Base-by-base conservation (phyloP, 1,140 invertebrate genomes). In the Ceratina japonica region DNA sequence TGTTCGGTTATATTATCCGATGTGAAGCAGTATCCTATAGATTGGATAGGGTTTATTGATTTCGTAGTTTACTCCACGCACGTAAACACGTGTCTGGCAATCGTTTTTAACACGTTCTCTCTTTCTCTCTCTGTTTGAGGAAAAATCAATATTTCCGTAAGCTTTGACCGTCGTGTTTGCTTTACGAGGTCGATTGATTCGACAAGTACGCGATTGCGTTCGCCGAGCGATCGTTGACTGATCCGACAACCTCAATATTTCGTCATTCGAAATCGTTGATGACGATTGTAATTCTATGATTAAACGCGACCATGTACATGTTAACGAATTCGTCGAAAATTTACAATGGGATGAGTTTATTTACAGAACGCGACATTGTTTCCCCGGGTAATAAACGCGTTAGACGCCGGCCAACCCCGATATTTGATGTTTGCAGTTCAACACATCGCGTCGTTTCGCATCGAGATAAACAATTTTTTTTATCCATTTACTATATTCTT, bases 221-320 rank as follows among this genome's bases (percentile, higher is more conserved):
- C 0, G 51, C n/a, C 27, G 31, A 3, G 2, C 2, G 0, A n/a
- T 44, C 37, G 37, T 10, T 44, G 37, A 22, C 4, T 51, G 31
- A 51, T 51, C 15, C 18, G n/a, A 61, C 65, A 18, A 3, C 13
- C 58, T 63, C 75, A 15, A 71, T 78, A 78, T 78, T 72, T 63
- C 24, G 75, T 63, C 24, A 54, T 63, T 37, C n/a, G 68, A 15
- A 78, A 72, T 78, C 59, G 16, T 63, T 63, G 49, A 72, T 44
- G 49, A 71, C 49, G 68, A 70, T 22, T 54, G 58, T 71, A 77
- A 77, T 70, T 71, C 71, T 71, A 71, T 71, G 71, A 71, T 71
- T 71, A 71, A 77, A 54, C 20, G 13, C 0, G 66, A 62, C 20
- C 49, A 62, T 58, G 51, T 51, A 51, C 18, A n/a, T 22, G 63